Evolutionary conservation across 2,888 invertebrate genomes (phyloP).

Genomic region (Seira musarum): DNA sequence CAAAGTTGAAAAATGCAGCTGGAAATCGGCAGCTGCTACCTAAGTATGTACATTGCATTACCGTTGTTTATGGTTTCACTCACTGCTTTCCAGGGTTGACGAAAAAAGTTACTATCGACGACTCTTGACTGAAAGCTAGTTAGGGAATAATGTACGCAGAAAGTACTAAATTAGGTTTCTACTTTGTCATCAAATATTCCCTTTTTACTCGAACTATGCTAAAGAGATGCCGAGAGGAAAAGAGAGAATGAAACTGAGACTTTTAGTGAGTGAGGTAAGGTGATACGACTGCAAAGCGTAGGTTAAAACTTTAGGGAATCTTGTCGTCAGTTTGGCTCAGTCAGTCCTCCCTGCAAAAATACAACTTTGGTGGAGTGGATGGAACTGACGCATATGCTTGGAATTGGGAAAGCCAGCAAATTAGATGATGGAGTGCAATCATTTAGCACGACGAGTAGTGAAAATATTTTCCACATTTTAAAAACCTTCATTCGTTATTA

Average conservation of each 20-base stretch:
- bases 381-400: not conserved
- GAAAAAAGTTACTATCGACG: constrained; percentile 2
- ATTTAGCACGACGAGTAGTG: not conserved
- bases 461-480: too few species aligned
- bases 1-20: constrained; percentile 32
- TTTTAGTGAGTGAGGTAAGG: not conserved
- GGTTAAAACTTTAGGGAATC: constrained; percentile 12
- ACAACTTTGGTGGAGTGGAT: not conserved
- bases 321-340: not conserved
- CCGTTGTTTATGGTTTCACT: constrained; percentile 15
- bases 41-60: not conserved
- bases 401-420: constrained; percentile 5
- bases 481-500: constrained; percentile 29
- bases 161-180: constrained; percentile 40
- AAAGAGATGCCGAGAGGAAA: constrained; percentile 29
- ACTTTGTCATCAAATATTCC: constrained; percentile 15
- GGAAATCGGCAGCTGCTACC: constrained; percentile 39
- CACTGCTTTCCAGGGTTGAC: not conserved
- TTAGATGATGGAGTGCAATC: constrained; percentile 12
- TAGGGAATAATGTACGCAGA: constrained; percentile 10
- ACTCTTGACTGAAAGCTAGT: constrained; percentile 5
- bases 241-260: not conserved
- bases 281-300: not conserved
- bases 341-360: not conserved
- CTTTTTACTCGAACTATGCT: constrained; percentile 18